Conservation (phyloP, 1,140 invertebrate genomes). For the Venturia canescens region DNA sequence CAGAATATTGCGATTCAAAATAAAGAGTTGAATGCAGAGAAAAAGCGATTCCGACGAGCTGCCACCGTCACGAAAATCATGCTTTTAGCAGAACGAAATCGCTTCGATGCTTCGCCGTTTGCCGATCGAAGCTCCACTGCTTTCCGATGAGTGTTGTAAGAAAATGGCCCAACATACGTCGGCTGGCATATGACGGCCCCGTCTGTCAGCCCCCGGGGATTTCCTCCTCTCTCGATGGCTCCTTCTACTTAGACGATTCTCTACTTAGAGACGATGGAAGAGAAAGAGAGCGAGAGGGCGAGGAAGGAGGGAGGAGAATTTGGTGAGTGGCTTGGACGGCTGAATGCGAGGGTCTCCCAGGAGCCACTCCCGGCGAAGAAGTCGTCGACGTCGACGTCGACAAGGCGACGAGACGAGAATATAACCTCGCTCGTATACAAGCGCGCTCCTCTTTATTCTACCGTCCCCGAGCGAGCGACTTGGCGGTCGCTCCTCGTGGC, state of each 20-base stretch:
- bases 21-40: background rate
- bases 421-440: constrained; percentile 34
- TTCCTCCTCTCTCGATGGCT: constrained; percentile 16
- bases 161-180: constrained; percentile 59
- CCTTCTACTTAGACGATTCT: constrained; percentile 41
- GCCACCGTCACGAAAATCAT: too few species aligned
- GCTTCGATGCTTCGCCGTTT: background rate
- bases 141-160: constrained; percentile 44
- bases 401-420: constrained; percentile 37
- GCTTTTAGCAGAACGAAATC: too few species aligned
- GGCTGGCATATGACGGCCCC: constrained; percentile 68
- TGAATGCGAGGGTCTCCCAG: constrained; percentile 58
- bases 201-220: constrained; percentile 53
- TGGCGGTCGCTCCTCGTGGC: background rate
- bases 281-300: background rate
- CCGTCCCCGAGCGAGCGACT: constrained; percentile 23
- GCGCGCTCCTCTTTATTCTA: constrained; percentile 44
- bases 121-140: background rate
- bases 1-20: background rate
- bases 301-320: constrained; percentile 13
- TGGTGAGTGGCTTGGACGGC: constrained; percentile 68
- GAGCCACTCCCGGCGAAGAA: constrained; percentile 38
- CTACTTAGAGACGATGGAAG: constrained; percentile 49
- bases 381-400: constrained; percentile 43
- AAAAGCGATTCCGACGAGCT: background rate